Base-by-base conservation (phyloP, 2,113 vertebrate genomes). In the Pedetes capensis region DNA sequence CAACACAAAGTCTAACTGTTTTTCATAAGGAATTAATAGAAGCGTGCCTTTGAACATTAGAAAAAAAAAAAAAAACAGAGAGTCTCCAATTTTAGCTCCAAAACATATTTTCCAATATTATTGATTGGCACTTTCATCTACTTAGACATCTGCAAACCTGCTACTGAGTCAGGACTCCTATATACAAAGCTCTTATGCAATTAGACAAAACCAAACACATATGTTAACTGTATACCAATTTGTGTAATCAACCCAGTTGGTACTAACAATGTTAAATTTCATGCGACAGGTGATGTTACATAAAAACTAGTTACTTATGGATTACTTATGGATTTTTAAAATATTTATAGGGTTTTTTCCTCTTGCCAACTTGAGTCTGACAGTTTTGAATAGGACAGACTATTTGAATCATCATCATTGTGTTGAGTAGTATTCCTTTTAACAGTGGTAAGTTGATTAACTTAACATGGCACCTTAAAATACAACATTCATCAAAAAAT, bases 21-120 rank as follows among this genome's bases (percentile, higher is more conserved):
- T 79, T 55, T 89, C 49, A 68, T 27, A 91, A 87, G 23, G 32
- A 83, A 96, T 11, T 75, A 18, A 91, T 17, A 80, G 57, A 83
- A 83, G 13, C 12, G 14, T 9, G 63, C 29, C 23, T 79, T 86
- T 79, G 4, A 78, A 78, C 79, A 13, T 63, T 64, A 44, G 85
- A 82, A 49, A 81, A 42, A 2, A 39, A 39, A n/a, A 84, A 78
- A 39, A 53, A 37, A 17, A 69, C 10, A 2, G 11, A 79, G 44
- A 3, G 2, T 87, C 18, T 75, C 84, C 23, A 0, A 3, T 64
- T 14, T 89, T 57, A 47, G 57, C 37, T 80, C 55, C 39, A 47
- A 91, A 42, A 59, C 8, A 9, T 5, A 18, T 84, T 82, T 80
- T 69, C 7, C 81, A 39, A 29, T 53, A 39, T 29, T 39, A 68